A percentile compares a stretch with the other conserved stretches of the same genome.
Conservation (phyloP, 2,888 invertebrate genomes). For the Drosophila stalkeri region DNA sequence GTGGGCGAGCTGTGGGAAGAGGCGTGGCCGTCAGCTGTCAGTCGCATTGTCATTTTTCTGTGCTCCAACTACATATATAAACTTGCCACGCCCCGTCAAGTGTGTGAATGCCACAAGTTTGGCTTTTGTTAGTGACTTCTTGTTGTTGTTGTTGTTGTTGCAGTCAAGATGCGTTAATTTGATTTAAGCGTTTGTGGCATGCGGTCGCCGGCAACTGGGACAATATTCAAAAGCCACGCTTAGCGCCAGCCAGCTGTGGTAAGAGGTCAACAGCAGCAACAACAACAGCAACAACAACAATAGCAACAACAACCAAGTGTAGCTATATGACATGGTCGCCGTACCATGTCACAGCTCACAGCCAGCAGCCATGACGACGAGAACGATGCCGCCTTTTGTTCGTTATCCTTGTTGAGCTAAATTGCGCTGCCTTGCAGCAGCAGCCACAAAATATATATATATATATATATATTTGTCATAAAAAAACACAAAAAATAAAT, state of each 20-base stretch:
- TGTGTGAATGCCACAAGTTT: constrained; percentile 41
- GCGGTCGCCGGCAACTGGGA: constrained; percentile 47
- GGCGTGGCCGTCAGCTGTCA: background rate
- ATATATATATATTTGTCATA: background rate
- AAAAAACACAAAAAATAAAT: constrained; percentile 34
- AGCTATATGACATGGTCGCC: constrained; percentile 58
- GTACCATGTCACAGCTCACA: constrained; percentile 52
- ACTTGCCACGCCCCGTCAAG: constrained; percentile 20
- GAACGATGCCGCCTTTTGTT: constrained; percentile 46
- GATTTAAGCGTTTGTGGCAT: constrained; percentile 70
- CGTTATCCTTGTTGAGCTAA: constrained; percentile 45
- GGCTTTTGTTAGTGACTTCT: constrained; percentile 26
- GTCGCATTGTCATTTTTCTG: constrained; percentile 16
- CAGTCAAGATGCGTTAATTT: constrained; percentile 73
- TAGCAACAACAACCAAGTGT: constrained; percentile 8
- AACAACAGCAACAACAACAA: constrained; percentile 13
- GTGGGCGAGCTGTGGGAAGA: background rate
- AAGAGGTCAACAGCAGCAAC: constrained; percentile 30
- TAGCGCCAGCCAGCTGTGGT: constrained; percentile 35
- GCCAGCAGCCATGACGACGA: constrained; percentile 35
- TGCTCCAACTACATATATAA: constrained; percentile 8
- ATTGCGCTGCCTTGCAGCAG: constrained; percentile 18
- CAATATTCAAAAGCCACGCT: constrained; percentile 43
- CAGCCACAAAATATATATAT: background rate
- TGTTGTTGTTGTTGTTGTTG: constrained; percentile 35